These are phyloP conservation scores for Ischnura elegans DNA, from an alignment of 2,888 invertebrate genomes.

Conservation along the genomic window DNA sequence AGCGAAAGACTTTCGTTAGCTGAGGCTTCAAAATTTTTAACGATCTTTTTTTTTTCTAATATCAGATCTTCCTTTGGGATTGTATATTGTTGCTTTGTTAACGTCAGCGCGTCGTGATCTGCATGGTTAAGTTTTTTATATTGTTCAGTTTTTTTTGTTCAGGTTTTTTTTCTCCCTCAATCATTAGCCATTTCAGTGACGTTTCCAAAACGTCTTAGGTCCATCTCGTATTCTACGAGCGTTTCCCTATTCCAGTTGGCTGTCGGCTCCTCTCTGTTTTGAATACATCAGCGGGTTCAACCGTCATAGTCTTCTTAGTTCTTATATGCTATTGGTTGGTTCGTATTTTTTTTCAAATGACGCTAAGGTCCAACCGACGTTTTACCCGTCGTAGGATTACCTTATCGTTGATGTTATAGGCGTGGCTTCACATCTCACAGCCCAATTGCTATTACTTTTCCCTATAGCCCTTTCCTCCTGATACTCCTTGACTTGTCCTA, in stretches of 20 bases:
- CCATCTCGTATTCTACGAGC: neutral
- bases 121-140: neutral
- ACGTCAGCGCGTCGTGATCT: neutral
- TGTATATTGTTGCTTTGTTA: constrained; percentile 5
- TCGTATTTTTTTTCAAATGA: neutral
- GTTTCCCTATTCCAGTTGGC: neutral
- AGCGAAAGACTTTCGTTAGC: neutral
- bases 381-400: too few relatives aligned
- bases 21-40: neutral
- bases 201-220: neutral
- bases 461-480: too few relatives aligned
- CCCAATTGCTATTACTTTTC: too few relatives aligned
- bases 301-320: neutral
- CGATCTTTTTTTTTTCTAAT: neutral
- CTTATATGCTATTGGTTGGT: neutral
- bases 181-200: neutral
- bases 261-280: neutral
- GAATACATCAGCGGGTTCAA: neutral
- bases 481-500: too few relatives aligned
- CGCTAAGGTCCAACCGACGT: too few relatives aligned
- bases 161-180: neutral
- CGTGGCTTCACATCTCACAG: too few relatives aligned
- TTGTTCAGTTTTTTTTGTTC: neutral
- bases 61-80: neutral
- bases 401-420: too few relatives aligned